A percentile compares a stretch with the other conserved stretches of the same genome.
Evolutionary conservation across 2,888 invertebrate genomes (phyloP).

Genomic region (Tubulanus polymorphus): DNA sequence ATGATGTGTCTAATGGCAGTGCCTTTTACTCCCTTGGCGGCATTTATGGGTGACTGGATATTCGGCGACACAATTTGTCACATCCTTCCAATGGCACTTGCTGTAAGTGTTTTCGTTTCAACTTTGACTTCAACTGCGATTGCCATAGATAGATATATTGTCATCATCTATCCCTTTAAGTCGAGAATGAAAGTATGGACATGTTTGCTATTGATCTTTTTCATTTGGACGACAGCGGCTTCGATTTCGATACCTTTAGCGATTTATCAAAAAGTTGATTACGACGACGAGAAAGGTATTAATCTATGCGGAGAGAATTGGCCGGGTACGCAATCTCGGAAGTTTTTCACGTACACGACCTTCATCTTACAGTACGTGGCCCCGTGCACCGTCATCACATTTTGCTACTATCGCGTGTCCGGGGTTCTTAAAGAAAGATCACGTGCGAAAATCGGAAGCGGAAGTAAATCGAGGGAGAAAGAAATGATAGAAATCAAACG

Average conservation of each 20-base stretch:
- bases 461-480: conserved; percentile 68
- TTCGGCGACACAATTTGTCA: conserved; percentile 90
- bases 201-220: conserved; percentile 77
- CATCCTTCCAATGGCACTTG: conserved; percentile 75
- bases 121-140: conserved; percentile 95
- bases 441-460: conserved; percentile 72
- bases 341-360: conserved; percentile 79
- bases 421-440: conserved; percentile 79
- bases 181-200: conserved; percentile 85
- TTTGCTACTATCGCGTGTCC: conserved; percentile 91
- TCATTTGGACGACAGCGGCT: conserved; percentile 87
- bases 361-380: conserved; percentile 87
- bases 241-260: conserved; percentile 88
- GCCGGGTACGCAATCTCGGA: conserved; percentile 77
- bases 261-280: conserved; percentile 59
- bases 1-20: conserved; percentile 88
- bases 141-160: conserved; percentile 94
- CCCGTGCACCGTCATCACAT: conserved; percentile 89
- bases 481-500: conserved; percentile 86
- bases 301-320: conserved; percentile 65
- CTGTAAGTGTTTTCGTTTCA: conserved; percentile 95
- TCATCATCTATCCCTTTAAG: conserved; percentile 91
- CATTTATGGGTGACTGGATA: conserved; percentile 85
- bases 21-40: conserved; percentile 93
- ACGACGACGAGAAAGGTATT: conserved; percentile 20